phyloP scores from a whole-genome alignment of 2,797 vertebrate species.

The Acipenser oxyrinchus region DNA sequence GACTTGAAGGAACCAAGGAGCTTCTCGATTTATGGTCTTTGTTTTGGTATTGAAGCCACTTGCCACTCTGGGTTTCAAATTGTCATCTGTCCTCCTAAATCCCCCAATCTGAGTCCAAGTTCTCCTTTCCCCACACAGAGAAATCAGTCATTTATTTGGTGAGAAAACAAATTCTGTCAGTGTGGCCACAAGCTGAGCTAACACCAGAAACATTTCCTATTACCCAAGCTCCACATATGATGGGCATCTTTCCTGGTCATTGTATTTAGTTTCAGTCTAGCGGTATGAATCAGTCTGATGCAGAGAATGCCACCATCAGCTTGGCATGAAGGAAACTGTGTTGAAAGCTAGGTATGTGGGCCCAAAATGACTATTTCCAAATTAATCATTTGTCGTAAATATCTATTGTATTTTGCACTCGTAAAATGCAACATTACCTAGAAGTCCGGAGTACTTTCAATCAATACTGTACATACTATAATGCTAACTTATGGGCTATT shows the following conservation, averaged over 20 bases:
- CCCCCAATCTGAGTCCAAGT: conserved; percentile 12
- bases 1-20: too few species aligned
- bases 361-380: conserved; percentile 6
- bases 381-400: conserved; percentile 1
- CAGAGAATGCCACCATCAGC: conserved; percentile 32
- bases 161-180: conserved; percentile 68
- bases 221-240: conserved; percentile 28
- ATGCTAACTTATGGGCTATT: too few species aligned
- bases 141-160: conserved; percentile 47
- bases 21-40: too few species aligned
- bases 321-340: conserved; percentile 21
- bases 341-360: conserved; percentile 37
- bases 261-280: conserved; percentile 35
- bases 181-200: conserved; percentile 59
- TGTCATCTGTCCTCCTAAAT: not conserved
- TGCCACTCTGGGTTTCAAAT: too few species aligned
- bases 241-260: conserved; percentile 33
- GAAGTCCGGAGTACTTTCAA: too few species aligned
- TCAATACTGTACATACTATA: too few species aligned
- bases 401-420: not conserved
- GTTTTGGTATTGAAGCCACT: too few species aligned
- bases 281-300: conserved; percentile 29
- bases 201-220: conserved; percentile 60
- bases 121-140: conserved; percentile 10
- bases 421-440: too few species aligned